These are phyloP conservation scores for Xestia ashworthii DNA, from an alignment of 2,888 invertebrate species.

Conservation along the genomic window DNA sequence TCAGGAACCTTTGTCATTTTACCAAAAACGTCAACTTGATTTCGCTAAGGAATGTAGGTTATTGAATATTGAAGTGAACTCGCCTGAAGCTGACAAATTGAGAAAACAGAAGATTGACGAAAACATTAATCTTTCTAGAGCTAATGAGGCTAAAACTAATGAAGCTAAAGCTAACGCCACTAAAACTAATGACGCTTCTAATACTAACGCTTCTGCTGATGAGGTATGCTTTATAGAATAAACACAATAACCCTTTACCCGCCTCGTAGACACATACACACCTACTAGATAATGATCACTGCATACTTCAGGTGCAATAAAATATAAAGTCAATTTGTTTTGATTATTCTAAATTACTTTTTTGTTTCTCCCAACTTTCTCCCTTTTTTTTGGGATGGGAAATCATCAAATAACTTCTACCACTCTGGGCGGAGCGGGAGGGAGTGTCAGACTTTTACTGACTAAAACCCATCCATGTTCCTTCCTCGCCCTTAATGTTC, in stretches of 20 bases:
- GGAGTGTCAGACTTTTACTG: no score
- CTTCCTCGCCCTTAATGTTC: no score
- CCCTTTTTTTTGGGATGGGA: no score
- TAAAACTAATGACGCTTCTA: constrained; percentile 74
- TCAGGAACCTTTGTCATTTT: constrained; percentile 87
- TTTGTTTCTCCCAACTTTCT: no score
- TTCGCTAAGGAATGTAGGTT: constrained; percentile 88
- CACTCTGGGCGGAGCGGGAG: no score
- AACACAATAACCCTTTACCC: neutral
- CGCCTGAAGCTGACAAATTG: constrained; percentile 82
- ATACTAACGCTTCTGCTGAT: constrained; percentile 76
- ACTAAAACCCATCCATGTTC: no score
- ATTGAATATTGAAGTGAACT: constrained; percentile 83
- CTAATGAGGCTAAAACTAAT: constrained; percentile 64
- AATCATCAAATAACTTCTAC: no score
- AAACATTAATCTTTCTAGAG: constrained; percentile 80
- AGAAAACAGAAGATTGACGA: constrained; percentile 76
- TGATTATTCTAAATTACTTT: neutral
- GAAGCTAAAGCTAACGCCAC: constrained; percentile 76
- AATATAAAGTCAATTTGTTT: neutral
- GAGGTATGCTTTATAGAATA: constrained; percentile 66
- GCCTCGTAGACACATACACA: neutral
- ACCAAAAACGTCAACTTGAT: constrained; percentile 86
- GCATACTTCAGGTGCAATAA: neutral
- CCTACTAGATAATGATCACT: neutral